These are phyloP conservation scores for Halcyon senegalensis DNA, from an alignment of 2,113 vertebrate species.

Conservation along the genomic window DNA sequence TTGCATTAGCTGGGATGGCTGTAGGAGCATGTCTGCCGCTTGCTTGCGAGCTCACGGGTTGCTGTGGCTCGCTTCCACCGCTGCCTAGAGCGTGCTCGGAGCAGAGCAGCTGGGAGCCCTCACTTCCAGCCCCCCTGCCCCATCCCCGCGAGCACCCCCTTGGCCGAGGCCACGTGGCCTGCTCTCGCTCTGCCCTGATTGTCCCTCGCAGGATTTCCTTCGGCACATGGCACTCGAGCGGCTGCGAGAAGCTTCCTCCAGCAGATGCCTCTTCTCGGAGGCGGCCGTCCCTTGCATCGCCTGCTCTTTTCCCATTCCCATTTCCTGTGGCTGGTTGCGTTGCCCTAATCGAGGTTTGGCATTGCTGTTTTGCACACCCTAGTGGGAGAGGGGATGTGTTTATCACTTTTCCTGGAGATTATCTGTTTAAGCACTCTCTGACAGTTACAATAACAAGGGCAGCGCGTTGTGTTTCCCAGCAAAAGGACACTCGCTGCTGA, in stretches of 20 bases:
- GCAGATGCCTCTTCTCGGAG: background rate
- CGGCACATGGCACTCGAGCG: background rate
- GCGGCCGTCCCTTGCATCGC: background rate
- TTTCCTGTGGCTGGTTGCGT: constrained; percentile 75
- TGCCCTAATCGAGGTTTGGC: constrained; percentile 79
- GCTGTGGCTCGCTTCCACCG: background rate
- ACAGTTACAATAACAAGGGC: constrained; percentile 91
- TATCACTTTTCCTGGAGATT: constrained; percentile 88
- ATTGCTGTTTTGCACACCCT: constrained; percentile 76
- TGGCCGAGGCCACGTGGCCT: background rate
- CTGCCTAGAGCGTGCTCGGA: background rate
- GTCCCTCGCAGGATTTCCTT: constrained; percentile 43
- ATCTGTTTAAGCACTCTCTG: constrained; percentile 87
- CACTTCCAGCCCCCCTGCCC: background rate
- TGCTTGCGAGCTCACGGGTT: background rate
- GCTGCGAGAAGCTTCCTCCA: constrained; percentile 16
- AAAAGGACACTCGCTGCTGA: constrained; percentile 95
- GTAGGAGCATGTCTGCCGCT: background rate
- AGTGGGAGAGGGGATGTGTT: constrained; percentile 82
- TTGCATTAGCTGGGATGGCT: background rate
- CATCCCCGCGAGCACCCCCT: background rate
- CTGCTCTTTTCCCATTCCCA: constrained; percentile 59
- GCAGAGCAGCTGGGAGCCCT: background rate
- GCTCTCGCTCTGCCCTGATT: background rate
- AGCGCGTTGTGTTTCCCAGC: constrained; percentile 88